Base-by-base conservation (phyloP, 2,113 vertebrate species). In the Beaufortia kweichowensis region DNA sequence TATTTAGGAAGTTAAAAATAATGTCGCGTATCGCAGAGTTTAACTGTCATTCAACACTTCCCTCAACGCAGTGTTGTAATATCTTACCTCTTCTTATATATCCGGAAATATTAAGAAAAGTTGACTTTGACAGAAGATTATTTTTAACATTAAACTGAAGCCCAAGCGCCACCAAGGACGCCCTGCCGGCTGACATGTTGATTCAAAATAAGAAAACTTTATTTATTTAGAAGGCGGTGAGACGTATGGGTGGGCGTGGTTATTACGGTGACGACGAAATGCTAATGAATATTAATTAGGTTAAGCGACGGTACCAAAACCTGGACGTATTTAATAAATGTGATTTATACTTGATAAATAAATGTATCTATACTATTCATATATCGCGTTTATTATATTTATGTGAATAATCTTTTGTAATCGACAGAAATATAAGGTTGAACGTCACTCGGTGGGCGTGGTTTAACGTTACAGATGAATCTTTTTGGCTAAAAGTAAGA, bases 161-260 rank as follows among this genome's bases (percentile, higher is more conserved):
- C 9, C 81, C 81, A 46, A 75, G 28, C 1, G 76, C 77, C 35
- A 75, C 79, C 87, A 88, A 88, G 87, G 89, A 88, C 83, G 87
- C 88, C 61, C 84, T 26, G 66, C 81, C 80, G 71, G 76, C 87
- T 81, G 90, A 90, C 92, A 93, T 93, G 80, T 90, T 90, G 84
- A 31, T 74, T 90, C 81, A 62, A 83, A 82, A 73, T 28, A 29
- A 56, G 3, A 67, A 57, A 91, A 84, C 90, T 91, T 92, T 92
- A 91, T 90, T 89, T 14, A 11, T 76, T n/a, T n/a, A n/a, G n/a
- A n/a, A 76, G 2, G 0, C 0, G 31, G 21, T 14, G 55, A 2
- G 48, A 50, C 63, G 26, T 3, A 23, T 0, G 9, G 10, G 11
- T 57, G 59, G 75, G 69, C 69, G 69, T 72, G 69, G 69, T 15